phyloP scores from a whole-genome alignment of 2,888 invertebrate genomes.

The Abscondita cerata region DNA sequence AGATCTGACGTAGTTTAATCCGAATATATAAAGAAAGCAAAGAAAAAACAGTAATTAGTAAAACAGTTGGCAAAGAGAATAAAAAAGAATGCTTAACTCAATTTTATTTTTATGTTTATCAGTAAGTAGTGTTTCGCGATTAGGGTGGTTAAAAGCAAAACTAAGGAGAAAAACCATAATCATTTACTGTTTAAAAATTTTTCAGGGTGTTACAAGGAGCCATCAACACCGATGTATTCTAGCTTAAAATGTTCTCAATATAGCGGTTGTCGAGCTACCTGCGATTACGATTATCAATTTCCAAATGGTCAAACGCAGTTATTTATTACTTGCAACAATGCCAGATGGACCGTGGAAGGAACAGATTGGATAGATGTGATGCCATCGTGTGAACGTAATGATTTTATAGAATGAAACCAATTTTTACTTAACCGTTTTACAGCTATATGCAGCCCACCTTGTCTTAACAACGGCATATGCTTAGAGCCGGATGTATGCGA shows the following conservation, averaged over 20 bases:
- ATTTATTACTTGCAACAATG: conserved; percentile 60
- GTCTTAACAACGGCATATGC: conserved; percentile 84
- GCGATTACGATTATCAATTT: conserved; percentile 61
- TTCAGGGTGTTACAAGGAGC: conserved; percentile 35
- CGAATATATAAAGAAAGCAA: too few species aligned
- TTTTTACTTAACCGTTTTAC: conserved; percentile 41
- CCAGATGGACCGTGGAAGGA: conserved; percentile 61
- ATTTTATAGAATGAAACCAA: background rate
- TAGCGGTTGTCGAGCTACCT: conserved; percentile 63
- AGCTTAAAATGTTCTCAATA: conserved; percentile 52
- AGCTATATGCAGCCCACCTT: conserved; percentile 79
- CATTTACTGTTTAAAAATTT: too few species aligned
- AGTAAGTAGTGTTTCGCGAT: too few species aligned
- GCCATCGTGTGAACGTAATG: conserved; percentile 71
- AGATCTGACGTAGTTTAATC: too few species aligned
- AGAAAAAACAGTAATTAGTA: too few species aligned
- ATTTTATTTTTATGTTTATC: too few species aligned
- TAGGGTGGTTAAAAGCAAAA: too few species aligned
- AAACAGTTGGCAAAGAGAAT: too few species aligned
- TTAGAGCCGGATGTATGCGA: conserved; percentile 75
- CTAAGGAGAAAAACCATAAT: too few species aligned
- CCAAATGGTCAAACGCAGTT: conserved; percentile 62
- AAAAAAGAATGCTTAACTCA: too few species aligned
- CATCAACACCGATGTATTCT: conserved; percentile 53
- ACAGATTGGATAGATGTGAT: conserved; percentile 57